Evolutionary conservation across 2,888 invertebrate species (phyloP), one percentile per base, ranked within the genome.

Genomic region (Tetragonisca angustula): DNA sequence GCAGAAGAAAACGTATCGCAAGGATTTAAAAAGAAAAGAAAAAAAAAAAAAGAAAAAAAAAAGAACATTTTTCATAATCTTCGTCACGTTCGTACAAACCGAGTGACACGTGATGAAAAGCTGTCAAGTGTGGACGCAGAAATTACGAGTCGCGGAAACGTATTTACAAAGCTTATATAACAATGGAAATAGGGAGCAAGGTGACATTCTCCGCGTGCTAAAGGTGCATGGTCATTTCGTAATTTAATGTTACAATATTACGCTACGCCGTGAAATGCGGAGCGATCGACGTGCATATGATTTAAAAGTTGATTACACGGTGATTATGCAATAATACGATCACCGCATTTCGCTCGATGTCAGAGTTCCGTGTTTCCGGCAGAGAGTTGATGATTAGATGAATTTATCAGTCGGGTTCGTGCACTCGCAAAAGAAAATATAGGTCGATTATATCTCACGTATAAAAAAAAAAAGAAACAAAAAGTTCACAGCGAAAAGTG

Each of bases 221-320:
- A 68, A 50, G 56, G 73, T 19, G 21, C 52, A 13, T 43, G 56
- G 61, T 71, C 21, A 6, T 80, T 79, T 81, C 65, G 70, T 62
- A 81, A 87, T 43, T n/a, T 2, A 36, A 15, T 32, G 64, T 70
- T 27, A 27, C 27, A 2, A 27, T 65, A 52, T 77, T 64, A 68
- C 52, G 59, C 67, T 32, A 75, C 43, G 70, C 21, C n/a, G 36
- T 73, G 6, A 54, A 77, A 81, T 79, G 69, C 81, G 49, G 78
- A 75, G 43, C 80, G 56, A 62, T 49, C 64, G 59, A 21, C 32
- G 50, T 13, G 50, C n/a, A 32, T 21, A 50, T 59, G 74, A 69
- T 78, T 85, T 79, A 81, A 72, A 78, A 72, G 21, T 19, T 52
- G 0, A 43, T 87, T 87, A 79, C 36, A 70, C 49, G 81, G 73